These are phyloP conservation scores for Cydia amplana DNA, from an alignment of 1,140 invertebrate genomes.

Conservation along the genomic window DNA sequence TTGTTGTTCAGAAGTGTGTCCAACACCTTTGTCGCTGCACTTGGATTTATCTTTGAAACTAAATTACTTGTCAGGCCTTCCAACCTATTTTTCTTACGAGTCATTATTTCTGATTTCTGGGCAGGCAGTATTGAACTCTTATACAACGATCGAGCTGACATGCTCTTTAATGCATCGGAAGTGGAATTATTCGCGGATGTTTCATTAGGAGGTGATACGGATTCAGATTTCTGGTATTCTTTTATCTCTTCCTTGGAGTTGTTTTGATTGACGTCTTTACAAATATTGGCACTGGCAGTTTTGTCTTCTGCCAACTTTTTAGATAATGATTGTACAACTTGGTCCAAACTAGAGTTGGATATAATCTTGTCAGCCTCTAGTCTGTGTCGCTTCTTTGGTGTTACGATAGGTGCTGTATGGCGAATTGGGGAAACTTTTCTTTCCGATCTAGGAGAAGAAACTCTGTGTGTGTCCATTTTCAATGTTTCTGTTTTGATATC, in stretches of 20 bases:
- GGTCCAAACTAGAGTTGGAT: conserved; percentile 67
- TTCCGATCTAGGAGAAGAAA: conserved; percentile 66
- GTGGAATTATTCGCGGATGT: conserved; percentile 51
- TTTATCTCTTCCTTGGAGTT: conserved; percentile 55
- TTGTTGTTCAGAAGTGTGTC: conserved; percentile 78
- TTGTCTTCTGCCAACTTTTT: conserved; percentile 77
- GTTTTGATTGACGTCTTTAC: conserved; percentile 61
- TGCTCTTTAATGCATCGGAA: conserved; percentile 67
- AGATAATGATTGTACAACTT: conserved; percentile 75
- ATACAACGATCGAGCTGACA: conserved; percentile 69
- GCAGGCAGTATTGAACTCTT: conserved; percentile 73
- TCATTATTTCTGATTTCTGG: conserved; percentile 79
- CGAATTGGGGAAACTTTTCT: conserved; percentile 64
- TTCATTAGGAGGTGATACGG: conserved; percentile 49
- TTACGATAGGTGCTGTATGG: conserved; percentile 73
- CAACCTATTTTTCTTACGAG: conserved; percentile 80
- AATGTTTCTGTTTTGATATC: conserved; percentile 58
- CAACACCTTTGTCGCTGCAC: conserved; percentile 76
- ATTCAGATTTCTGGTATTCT: conserved; percentile 48
- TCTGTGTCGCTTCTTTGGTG: conserved; percentile 81
- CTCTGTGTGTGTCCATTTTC: conserved; percentile 63
- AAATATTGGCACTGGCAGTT: conserved; percentile 36
- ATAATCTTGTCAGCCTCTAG: conserved; percentile 73
- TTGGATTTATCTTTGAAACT: conserved; percentile 79
- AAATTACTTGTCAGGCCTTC: conserved; percentile 80